A percentile compares a stretch with the other conserved stretches of the same genome.
These are phyloP conservation scores for Perognathus longimembris DNA, from an alignment of 2,113 vertebrate genomes.

Conservation along the genomic window DNA sequence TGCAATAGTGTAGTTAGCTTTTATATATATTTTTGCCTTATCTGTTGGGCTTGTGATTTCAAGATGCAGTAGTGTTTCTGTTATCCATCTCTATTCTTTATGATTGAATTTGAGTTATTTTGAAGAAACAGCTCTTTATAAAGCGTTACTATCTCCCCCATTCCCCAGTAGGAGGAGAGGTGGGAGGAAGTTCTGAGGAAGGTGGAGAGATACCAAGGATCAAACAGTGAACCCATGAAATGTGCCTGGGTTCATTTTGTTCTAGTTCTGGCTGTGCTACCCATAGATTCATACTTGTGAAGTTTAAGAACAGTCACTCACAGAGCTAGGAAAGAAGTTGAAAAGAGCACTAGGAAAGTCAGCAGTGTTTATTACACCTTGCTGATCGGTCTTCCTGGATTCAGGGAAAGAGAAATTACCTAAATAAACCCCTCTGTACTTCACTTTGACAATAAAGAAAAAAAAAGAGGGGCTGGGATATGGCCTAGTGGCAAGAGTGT, in stretches of 20 bases:
- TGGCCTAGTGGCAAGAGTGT: too few relatives aligned
- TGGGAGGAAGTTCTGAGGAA: constrained; percentile 37
- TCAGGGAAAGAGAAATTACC: constrained; percentile 2
- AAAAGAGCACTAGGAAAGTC: constrained; percentile 44
- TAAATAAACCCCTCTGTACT: too few relatives aligned
- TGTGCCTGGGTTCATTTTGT: not conserved
- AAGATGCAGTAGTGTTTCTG: constrained; percentile 37
- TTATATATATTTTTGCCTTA: not conserved
- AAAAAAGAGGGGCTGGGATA: too few relatives aligned
- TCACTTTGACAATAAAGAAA: too few relatives aligned
- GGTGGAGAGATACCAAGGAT: not conserved
- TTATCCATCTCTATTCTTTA: constrained; percentile 28
- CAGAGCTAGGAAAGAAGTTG: not conserved
- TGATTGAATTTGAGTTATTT: constrained; percentile 47
- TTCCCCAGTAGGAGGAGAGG: not conserved
- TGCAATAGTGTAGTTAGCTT: constrained; percentile 7
- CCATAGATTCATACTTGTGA: not conserved
- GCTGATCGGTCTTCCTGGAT: not conserved
- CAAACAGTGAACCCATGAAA: not conserved
- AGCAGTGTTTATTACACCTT: constrained; percentile 42
- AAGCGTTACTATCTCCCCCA: not conserved
- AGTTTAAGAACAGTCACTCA: constrained; percentile 6
- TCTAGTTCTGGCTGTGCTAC: not conserved
- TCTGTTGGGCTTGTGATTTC: constrained; percentile 26
- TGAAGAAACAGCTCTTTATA: constrained; percentile 25